Conservation (phyloP, 2,113 vertebrate species). For the Phasianus colchicus region DNA sequence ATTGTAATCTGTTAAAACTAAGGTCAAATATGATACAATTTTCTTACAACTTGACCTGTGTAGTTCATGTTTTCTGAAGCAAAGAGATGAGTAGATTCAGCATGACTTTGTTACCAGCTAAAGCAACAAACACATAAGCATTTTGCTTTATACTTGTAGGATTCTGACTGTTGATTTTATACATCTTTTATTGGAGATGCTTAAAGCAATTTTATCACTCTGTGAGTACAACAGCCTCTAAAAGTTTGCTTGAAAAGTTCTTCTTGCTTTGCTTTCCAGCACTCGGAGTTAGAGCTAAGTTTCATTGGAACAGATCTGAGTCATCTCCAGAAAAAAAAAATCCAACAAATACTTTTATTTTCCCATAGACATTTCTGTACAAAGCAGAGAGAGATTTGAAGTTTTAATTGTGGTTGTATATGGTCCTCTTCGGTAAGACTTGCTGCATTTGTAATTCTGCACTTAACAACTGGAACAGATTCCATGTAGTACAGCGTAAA, state of each 20-base stretch:
- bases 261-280: neutral
- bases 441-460: conserved; percentile 37
- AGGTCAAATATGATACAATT: neutral
- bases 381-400: conserved; percentile 13
- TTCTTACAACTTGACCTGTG: neutral
- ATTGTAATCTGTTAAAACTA: neutral
- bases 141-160: neutral
- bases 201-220: neutral
- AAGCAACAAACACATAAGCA: neutral
- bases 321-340: neutral
- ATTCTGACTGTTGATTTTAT: neutral
- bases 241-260: neutral
- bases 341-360: neutral
- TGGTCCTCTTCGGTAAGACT: neutral
- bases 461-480: conserved; percentile 28
- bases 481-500: conserved; percentile 15
- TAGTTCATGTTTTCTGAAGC: neutral
- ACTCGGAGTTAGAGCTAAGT: neutral
- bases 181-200: neutral
- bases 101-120: neutral
- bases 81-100: neutral
- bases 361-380: neutral
- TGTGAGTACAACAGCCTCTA: neutral
- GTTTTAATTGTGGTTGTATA: neutral
- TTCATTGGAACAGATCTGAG: neutral